A percentile compares a stretch with the other conserved stretches of the same genome.
These are phyloP conservation scores for Sapayoa aenigma DNA, from an alignment of 2,113 vertebrate genomes.

Conservation along the genomic window DNA sequence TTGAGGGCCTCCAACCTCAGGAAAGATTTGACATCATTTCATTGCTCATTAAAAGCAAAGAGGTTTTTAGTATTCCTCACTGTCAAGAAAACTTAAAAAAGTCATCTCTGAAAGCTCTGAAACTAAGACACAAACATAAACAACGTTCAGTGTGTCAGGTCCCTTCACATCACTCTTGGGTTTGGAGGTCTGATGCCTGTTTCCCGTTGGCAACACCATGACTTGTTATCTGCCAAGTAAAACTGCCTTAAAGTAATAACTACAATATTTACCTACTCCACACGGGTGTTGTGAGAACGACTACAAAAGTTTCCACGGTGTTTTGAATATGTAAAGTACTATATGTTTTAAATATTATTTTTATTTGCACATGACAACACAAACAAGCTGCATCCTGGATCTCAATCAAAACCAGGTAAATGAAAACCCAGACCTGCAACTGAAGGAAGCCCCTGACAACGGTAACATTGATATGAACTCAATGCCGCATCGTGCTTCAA, in stretches of 20 bases:
- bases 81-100: slow-evolving; percentile 11
- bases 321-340: slow-evolving; percentile 13
- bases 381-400: not conserved
- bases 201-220: not conserved
- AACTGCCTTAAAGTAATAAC: not conserved
- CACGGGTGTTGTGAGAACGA: not conserved
- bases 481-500: not conserved
- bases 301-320: not conserved
- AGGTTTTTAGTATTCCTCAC: not conserved
- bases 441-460: not conserved
- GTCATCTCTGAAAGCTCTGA: not conserved
- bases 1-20: not conserved
- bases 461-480: not conserved
- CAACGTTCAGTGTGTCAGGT: not conserved
- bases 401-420: not conserved
- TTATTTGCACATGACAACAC: not conserved
- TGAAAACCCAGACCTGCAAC: not conserved
- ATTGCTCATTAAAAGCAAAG: not conserved
- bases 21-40: not conserved
- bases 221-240: not conserved
- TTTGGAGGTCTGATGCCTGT: not conserved
- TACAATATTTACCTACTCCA: not conserved
- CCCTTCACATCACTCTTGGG: not conserved
- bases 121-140: not conserved
- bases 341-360: slow-evolving; percentile 11